Conservation (phyloP, 2,113 vertebrate genomes). For the Galemys pyrenaicus region DNA sequence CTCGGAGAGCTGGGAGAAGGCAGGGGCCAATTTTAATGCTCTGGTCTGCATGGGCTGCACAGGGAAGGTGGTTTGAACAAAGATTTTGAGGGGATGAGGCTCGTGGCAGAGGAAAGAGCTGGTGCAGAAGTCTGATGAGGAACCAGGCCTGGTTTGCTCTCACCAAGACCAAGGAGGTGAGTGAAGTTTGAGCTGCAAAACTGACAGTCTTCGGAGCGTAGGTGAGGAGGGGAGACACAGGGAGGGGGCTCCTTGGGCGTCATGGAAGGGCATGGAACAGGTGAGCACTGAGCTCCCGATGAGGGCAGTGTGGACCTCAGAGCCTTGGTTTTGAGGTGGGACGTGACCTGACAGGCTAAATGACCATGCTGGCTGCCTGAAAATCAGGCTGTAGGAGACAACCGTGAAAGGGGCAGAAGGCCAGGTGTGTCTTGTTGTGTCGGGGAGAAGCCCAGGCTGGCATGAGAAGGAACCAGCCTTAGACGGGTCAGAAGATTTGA, state of each 20-base stretch:
- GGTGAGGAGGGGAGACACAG: fast-evolving
- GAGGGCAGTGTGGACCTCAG: background rate
- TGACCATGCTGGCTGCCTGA: background rate
- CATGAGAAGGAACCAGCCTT: background rate
- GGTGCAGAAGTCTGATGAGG: background rate
- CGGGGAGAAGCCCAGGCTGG: background rate
- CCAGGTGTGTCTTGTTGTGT: background rate
- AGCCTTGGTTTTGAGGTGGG: background rate
- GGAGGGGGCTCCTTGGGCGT: background rate
- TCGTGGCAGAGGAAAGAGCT: background rate
- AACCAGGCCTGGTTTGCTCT: background rate
- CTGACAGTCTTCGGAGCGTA: too few relatives aligned
- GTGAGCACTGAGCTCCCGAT: background rate
- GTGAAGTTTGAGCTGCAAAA: background rate
- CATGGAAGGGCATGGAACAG: fast-evolving
- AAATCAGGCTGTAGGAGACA: background rate
- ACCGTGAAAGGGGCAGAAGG: background rate
- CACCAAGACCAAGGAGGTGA: background rate
- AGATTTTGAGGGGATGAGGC: background rate
- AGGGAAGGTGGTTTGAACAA: background rate
- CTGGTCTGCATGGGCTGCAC: background rate
- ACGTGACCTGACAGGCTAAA: background rate
- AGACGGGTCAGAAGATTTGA: background rate
- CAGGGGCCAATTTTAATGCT: background rate
- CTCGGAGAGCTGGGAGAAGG: background rate